phyloP scores from a whole-genome alignment of 2,888 invertebrate species.

The Melinaea marsaeus region DNA sequence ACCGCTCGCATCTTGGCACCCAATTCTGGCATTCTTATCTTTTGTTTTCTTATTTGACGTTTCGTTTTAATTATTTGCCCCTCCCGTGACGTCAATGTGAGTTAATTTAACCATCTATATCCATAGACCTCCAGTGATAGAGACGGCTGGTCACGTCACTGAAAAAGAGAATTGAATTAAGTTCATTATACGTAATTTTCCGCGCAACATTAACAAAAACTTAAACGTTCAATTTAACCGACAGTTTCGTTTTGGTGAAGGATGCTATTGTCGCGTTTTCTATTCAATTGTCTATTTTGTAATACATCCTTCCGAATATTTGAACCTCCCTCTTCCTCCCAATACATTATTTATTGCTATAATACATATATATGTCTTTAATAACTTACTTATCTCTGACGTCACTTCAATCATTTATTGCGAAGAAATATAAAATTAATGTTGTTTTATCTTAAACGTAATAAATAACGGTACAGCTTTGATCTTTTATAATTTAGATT shows the following conservation, averaged over 20 bases:
- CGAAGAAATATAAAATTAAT: no score
- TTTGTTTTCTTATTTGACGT: slow-evolving; percentile 28
- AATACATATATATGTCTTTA: background rate
- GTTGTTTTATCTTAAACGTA: no score
- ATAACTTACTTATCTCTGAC: no score
- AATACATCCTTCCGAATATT: slow-evolving; percentile 53
- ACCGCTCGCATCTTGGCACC: slow-evolving; percentile 73
- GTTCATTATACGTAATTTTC: background rate
- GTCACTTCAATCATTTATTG: no score
- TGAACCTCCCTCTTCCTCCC: slow-evolving; percentile 33
- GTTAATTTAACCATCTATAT: background rate
- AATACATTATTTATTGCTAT: background rate
- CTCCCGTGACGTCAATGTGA: slow-evolving; percentile 19
- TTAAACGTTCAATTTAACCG: slow-evolving; percentile 9
- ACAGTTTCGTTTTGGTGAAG: slow-evolving; percentile 23
- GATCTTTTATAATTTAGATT: no score
- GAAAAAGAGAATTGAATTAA: slow-evolving; percentile 17
- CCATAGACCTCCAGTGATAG: slow-evolving; percentile 16
- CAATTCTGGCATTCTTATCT: slow-evolving; percentile 64
- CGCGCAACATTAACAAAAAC: background rate
- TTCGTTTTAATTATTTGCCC: slow-evolving; percentile 24
- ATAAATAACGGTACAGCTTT: no score
- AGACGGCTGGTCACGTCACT: slow-evolving; percentile 17
- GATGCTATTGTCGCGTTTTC: slow-evolving; percentile 51
- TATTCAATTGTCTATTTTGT: slow-evolving; percentile 39